Evolutionary conservation across 2,888 invertebrate genomes (phyloP), one percentile per base, ranked within the genome.

Genomic region (Antheraea yamamai): DNA sequence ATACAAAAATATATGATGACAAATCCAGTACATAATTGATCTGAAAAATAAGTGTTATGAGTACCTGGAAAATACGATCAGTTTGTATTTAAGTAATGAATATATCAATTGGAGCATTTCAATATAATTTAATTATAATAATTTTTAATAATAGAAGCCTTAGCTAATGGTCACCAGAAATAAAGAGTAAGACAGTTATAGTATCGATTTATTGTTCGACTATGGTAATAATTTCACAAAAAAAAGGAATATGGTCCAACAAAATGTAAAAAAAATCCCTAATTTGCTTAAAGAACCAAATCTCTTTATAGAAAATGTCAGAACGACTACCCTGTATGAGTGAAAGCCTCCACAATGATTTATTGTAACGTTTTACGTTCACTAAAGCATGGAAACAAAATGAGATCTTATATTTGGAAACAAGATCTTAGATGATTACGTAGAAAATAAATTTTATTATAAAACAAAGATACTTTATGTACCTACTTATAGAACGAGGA

Each of bases 381-480:
- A 66, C 16, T 30, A 30, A 66, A 66, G 64, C 30, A 30, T 66
- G 16, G 26, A 66, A 66, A 66, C 64, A 66, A 66, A 30, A 66
- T 30, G 16, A 30, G 26, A 66, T 66, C 64, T 39, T 39, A 39
- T 70, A 70, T 39, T 39, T n/a, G 18, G 20, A 39, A 70, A 70
- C 39, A 70, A 70, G n/a, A 26, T 70, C 20, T 70, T 16, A 39
- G 20, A n/a, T 39, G 70, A 39, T 70, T 70, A 70, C n/a, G 35
- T 70, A 20, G 35, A 70, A 70, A 68, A 68, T 35, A 68, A 68
- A 39, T 30, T 66, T 14, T 66, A 39, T 70, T 39, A 70, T 70
- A 39, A 70, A n/a, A 35, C 70, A 39, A 70, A 70, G 39, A 39
- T 20, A 39, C 6, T 70, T 39, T 16, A 16, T 30, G n/a, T 70